Evolutionary conservation across 2,797 vertebrate genomes (phyloP).

Genomic region (Onychomys leucogaster): DNA sequence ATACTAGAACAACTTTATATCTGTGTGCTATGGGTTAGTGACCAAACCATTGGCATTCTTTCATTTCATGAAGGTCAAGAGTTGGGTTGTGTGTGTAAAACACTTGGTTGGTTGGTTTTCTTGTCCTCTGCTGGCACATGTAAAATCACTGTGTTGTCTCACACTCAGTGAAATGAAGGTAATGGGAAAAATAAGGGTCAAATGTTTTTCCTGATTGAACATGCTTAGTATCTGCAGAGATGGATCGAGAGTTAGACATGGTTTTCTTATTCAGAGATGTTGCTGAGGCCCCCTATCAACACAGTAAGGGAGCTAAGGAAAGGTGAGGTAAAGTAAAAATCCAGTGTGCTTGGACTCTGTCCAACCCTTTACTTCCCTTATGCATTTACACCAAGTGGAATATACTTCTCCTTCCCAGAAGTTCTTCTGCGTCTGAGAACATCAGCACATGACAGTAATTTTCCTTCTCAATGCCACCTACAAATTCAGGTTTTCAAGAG

Average conservation of each 20-base stretch:
- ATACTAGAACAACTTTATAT: not conserved
- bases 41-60: slow-evolving; percentile 23
- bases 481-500: slow-evolving; percentile 27
- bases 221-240: not conserved
- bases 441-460: not conserved
- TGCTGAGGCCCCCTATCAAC: not conserved
- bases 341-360: not conserved
- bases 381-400: not conserved
- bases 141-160: not conserved
- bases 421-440: not conserved
- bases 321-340: slow-evolving; percentile 48
- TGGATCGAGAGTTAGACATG: not conserved
- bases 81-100: not conserved
- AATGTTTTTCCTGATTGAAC: not conserved
- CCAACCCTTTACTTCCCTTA: not conserved
- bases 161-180: not conserved
- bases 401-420: not conserved
- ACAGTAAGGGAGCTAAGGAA: not conserved
- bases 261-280: not conserved
- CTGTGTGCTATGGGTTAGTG: slow-evolving; percentile 5
- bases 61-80: slow-evolving; percentile 27
- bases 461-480: not conserved
- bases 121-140: not conserved
- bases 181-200: not conserved
- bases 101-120: not conserved